Evolutionary conservation across 2,113 vertebrate species (phyloP).

Genomic region (Raja brachyura): DNA sequence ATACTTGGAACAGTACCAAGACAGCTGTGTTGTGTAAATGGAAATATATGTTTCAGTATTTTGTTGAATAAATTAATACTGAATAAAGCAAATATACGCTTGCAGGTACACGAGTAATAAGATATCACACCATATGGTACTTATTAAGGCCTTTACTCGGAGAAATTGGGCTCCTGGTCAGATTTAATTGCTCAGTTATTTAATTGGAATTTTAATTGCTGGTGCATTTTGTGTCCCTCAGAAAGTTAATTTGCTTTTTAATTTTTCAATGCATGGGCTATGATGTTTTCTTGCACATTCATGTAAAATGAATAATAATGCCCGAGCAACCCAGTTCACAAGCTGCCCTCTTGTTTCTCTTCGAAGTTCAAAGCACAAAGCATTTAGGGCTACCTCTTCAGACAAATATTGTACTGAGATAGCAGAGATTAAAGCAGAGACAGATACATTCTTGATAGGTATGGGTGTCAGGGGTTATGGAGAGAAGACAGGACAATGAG

Average conservation of each 20-base stretch:
- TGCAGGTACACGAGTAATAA: slow-evolving; percentile 22
- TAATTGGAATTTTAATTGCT: slow-evolving; percentile 29
- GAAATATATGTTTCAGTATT: slow-evolving; percentile 5
- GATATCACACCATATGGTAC: slow-evolving; percentile 17
- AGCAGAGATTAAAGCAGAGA: too few relatives aligned
- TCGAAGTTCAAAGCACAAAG: too few relatives aligned
- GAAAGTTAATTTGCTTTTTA: neutral
- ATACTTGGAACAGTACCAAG: neutral
- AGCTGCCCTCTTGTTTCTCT: neutral
- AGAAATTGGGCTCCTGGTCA: slow-evolving; percentile 8
- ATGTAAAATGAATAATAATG: neutral
- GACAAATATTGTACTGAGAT: neutral
- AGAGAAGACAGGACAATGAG: too few relatives aligned
- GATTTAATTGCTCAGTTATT: slow-evolving; percentile 11
- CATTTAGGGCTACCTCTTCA: neutral
- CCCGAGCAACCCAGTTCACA: neutral
- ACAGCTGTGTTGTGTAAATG: slow-evolving; percentile 33
- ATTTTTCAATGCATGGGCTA: neutral
- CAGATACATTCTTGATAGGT: too few relatives aligned
- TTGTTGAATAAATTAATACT: slow-evolving; percentile 28
- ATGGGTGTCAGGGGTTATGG: too few relatives aligned
- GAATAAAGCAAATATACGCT: slow-evolving; percentile 29
- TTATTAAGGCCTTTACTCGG: slow-evolving; percentile 5
- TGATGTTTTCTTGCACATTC: neutral
- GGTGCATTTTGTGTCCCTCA: neutral